phyloP scores from a whole-genome alignment of 2,113 vertebrate genomes.

The Sander lucioperca region DNA sequence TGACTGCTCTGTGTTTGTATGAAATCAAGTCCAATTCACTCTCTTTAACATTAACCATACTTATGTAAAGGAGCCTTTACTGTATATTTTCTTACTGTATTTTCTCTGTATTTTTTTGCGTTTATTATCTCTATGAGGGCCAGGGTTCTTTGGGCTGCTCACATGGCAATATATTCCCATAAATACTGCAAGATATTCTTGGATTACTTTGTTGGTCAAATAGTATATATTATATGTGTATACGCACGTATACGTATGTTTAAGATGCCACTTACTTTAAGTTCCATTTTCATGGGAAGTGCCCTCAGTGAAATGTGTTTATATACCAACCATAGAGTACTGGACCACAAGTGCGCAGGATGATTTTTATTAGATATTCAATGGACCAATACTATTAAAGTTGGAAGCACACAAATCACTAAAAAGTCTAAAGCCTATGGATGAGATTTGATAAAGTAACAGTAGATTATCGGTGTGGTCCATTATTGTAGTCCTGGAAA shows the following conservation, averaged over 20 bases:
- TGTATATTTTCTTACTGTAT: conserved; percentile 10
- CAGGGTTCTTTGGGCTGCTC: neutral
- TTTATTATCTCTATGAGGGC: neutral
- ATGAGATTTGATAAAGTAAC: neutral
- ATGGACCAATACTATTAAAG: neutral
- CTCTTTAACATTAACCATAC: neutral
- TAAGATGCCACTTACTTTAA: neutral
- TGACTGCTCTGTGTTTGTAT: neutral
- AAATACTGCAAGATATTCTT: neutral
- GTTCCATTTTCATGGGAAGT: neutral
- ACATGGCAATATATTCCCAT: neutral
- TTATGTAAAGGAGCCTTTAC: neutral
- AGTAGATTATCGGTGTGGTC: neutral
- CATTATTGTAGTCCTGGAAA: neutral
- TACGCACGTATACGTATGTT: too few species aligned
- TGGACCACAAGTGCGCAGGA: neutral
- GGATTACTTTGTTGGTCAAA: neutral
- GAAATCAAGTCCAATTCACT: neutral
- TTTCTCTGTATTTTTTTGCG: neutral
- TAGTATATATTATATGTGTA: too few species aligned
- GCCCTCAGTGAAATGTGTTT: neutral
- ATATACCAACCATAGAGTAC: neutral
- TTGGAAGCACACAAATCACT: neutral
- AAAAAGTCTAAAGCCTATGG: neutral
- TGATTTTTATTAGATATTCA: neutral